Evolutionary conservation across 37 sponge, comb jelly and placozoan genomes (phyloP), one percentile per base, ranked within the genome.

Genomic region (Ianthella basta): DNA sequence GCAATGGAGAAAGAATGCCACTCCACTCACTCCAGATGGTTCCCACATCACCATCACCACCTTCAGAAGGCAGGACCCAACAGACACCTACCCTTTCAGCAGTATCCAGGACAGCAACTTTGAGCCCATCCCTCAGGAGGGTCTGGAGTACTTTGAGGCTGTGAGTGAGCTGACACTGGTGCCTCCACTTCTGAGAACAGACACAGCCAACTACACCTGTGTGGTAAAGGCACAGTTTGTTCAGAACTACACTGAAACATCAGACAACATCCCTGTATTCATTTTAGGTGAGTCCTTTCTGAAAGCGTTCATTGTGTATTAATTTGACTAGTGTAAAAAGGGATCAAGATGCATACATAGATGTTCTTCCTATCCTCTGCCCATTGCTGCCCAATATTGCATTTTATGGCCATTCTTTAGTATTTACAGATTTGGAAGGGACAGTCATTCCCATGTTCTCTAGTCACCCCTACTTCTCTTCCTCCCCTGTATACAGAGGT

Each of bases 191-290:
- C 57, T 60, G 74, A 79, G 93, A 54, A 72, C 60, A 56, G 93
- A 89, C 79, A 92, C 93, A 40, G 93, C 53, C 23, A 87, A 81
- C 50, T 92, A 92, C 80, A 84, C 90, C 8, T 92, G 93, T 79
- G 73, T 56, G 25, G 89, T 81, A 25, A 74, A 21, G 35, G 86
- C 89, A 38, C 55, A 10, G 32, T 80, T 89, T 0, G 70, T 23
- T 1, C 68, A 61, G 1, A 59, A n/a, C 41, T 44, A 10, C 50
- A 84, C 32, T 0, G 59, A 30, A 12, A 37, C 14, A 4, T 84
- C 91, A 19, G 39, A 50, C 59, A 36, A 74, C 12, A 84, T 87
- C 55, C 65, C 70, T 33, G 72, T 91, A 6, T 54, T 80, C 37
- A 38, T 87, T 5, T 70, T 91, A 59, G 91, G 91, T 91, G 57